Evolutionary conservation across 2,888 invertebrate genomes (phyloP), one percentile per base, ranked within the genome.

Genomic region (Rapana venosa): DNA sequence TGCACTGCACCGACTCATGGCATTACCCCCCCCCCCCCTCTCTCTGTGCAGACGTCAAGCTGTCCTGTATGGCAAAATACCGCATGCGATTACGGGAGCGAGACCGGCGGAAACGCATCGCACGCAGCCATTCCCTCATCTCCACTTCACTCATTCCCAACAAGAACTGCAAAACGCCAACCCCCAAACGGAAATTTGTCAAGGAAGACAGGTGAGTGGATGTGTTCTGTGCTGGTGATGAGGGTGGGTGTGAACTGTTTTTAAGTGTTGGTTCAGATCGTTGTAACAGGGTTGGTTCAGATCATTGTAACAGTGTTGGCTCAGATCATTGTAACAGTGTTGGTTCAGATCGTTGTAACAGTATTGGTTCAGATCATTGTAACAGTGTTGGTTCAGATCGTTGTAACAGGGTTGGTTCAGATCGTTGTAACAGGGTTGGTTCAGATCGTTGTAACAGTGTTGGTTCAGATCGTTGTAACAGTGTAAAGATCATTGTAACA

Each of bases 1-100:
- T 66, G 66, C 26, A 26, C 35, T 11, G 4, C 47, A 20, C 35
- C 15, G 26, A 22, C 35, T 6, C 15, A 35, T 35, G 1, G 35
- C 79, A 0, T 74, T 74, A 4, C 61, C 1, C 13, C 61, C 22
- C 17, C 22, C 13, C 17, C 30, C 13, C 20, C 5, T 35, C 35
- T 56, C 35, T 35, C 35, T 35, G 2, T 94, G 74, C 96, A 97
- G 98, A 98, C 91, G 96, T 99, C 66, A 99, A 99, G 96, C 96
- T 99, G 93, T 98, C 98, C 47, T 98, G 98, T 96, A 98, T 99
- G 90, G 98, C 98, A 95, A 98, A 98, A 97, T 99, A 99, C 90
- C 91, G 96, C 90, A 92, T 95, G 88, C 91, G 95, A 87, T 93
- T 95, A 91, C 95, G 94, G 88, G 99, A 99, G 96, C 97, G 99